Conservation (phyloP, 2,888 invertebrate genomes). For the Caenorhabditis drosophilae region DNA sequence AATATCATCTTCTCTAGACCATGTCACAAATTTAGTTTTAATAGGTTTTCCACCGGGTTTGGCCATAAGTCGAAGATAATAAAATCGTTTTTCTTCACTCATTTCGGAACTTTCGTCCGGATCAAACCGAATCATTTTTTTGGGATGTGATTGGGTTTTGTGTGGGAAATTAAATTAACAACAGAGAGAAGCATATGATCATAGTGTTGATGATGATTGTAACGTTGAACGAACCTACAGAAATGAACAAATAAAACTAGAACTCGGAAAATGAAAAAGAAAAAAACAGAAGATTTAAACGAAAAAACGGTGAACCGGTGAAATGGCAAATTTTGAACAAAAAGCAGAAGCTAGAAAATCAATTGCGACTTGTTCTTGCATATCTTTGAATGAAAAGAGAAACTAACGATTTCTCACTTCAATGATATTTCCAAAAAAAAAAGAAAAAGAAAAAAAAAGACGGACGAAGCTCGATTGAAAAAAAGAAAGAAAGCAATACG, state of each 20-base stretch:
- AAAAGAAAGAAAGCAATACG: background rate
- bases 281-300: background rate
- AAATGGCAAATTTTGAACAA: background rate
- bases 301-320: conserved; percentile 1
- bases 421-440: too few relatives aligned
- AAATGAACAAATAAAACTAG: too few relatives aligned
- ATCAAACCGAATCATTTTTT: conserved; percentile 48
- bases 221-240: too few relatives aligned
- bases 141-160: too few relatives aligned
- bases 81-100: conserved; percentile 66
- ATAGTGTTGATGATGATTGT: conserved; percentile 14
- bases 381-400: conserved; percentile 1
- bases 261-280: background rate
- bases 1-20: conserved; percentile 56
- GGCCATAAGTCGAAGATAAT: conserved; percentile 69
- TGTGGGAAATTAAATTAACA: too few relatives aligned
- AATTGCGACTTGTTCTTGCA: background rate
- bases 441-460: conserved; percentile 4
- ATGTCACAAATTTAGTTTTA: conserved; percentile 68
- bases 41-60: conserved; percentile 67
- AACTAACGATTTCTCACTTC: too few relatives aligned
- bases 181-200: conserved; percentile 5
- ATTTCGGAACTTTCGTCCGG: conserved; percentile 51
- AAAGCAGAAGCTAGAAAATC: background rate
- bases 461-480: conserved; percentile 5